Evolutionary conservation across 2,797 vertebrate species (phyloP).

Genomic region (Synaphobranchus kaupii): DNA sequence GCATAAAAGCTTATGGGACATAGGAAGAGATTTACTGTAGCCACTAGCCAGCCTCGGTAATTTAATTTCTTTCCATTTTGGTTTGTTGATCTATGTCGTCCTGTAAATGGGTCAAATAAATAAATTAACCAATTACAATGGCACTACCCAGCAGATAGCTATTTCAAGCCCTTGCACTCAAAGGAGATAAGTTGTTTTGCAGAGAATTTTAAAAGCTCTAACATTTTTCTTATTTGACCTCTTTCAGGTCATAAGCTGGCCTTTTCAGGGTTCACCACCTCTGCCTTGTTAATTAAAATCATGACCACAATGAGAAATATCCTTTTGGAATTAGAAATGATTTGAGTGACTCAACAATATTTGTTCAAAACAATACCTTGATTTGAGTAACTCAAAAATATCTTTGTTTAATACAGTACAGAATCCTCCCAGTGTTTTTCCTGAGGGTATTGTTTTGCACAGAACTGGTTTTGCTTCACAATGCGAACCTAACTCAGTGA

Average conservation of each 20-base stretch:
- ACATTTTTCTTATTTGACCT: not conserved
- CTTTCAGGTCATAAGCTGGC: not conserved
- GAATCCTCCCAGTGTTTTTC: not conserved
- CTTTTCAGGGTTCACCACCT: not conserved
- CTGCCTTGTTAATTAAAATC: not conserved
- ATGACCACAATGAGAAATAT: not conserved
- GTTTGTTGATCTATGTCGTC: not conserved
- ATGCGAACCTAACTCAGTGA: not conserved
- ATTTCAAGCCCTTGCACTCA: not conserved
- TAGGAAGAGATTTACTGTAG: not conserved
- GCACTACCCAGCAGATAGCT: not conserved
- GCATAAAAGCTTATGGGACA: conserved; percentile 30
- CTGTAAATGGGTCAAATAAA: not conserved
- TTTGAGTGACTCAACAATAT: not conserved
- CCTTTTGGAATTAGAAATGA: not conserved
- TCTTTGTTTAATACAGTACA: not conserved
- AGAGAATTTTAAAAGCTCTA: not conserved
- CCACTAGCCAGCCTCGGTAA: not conserved
- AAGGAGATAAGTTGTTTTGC: not conserved
- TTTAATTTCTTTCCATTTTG: not conserved
- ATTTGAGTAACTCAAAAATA: not conserved
- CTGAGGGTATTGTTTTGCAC: not conserved
- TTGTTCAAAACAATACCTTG: not conserved
- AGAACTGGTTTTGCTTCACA: no score
- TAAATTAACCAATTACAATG: not conserved